phyloP scores from a whole-genome alignment of 2,797 vertebrate genomes.

The Premnoplex brunnescens region DNA sequence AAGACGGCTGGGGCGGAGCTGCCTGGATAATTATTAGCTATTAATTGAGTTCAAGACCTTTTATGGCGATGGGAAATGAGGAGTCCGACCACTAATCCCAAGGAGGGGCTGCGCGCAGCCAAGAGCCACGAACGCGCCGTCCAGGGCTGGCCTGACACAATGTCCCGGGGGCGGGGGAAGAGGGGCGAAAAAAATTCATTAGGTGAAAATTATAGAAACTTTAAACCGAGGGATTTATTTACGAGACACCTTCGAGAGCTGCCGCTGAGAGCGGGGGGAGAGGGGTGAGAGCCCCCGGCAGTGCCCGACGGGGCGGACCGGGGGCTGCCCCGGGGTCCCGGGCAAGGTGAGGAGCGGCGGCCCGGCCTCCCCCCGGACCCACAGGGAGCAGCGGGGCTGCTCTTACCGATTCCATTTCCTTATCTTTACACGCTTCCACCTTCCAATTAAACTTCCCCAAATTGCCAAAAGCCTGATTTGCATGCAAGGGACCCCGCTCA shows the following conservation, averaged over 20 bases:
- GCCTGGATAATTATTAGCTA: constrained; percentile 89
- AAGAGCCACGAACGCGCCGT: constrained; percentile 30
- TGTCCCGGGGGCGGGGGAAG: neutral
- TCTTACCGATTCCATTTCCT: neutral
- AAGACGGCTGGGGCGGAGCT: neutral
- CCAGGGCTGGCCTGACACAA: constrained; percentile 9
- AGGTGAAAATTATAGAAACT: constrained; percentile 36
- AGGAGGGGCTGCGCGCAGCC: constrained; percentile 73
- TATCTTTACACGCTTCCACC: constrained; percentile 42
- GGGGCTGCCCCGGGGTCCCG: neutral
- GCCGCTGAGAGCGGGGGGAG: neutral
- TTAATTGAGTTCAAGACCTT: constrained; percentile 94
- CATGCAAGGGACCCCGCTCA: constrained; percentile 58
- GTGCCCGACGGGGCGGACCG: neutral
- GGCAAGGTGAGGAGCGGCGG: neutral
- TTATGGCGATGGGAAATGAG: constrained; percentile 81
- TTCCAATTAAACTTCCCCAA: constrained; percentile 54
- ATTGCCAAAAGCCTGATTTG: constrained; percentile 61
- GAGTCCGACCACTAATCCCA: constrained; percentile 83
- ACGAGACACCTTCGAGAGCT: neutral
- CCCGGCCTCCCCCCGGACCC: neutral
- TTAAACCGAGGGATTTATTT: neutral
- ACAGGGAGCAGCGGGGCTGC: neutral
- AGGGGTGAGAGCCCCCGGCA: neutral
- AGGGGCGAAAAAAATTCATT: neutral